Base-by-base conservation (phyloP, 2,888 invertebrate species). In the Dynastes maya region DNA sequence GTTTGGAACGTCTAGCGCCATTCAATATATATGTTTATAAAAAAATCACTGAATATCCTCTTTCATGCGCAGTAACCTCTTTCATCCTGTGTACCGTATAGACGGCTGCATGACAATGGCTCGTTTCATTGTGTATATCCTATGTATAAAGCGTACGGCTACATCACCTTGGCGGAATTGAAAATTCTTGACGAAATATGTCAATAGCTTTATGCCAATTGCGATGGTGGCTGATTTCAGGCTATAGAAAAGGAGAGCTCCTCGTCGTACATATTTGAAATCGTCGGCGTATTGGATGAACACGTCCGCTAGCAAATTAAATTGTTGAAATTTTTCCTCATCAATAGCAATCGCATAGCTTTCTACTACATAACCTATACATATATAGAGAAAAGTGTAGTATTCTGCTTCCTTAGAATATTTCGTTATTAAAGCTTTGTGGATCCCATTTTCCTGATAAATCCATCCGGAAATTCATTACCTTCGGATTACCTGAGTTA, bases 141-240 rank as follows among this genome's bases (percentile, higher is more conserved):
- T 71, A 71, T 29, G 53, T 32, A 32, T 16, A 37, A 37, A 32
- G 32, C 71, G 32, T 16, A 37, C 45, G 6, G 32, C 55, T 58
- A 58, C 22, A 58, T 27, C 61, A 74, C 72, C 72, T 74, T 63
- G 49, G 49, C 40, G 45, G 72, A 74, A 74, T 74, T 74, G 72
- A 37, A 72, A 74, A 74, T 74, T 74, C 72, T 74, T 74, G 72
- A 74, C 72, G 61, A 74, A 74, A 74, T 74, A 74, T 74, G 72
- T 63, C 72, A 61, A 74, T 74, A 74, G 45, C 72, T 74, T 74
- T 74, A 74, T 74, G 72, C 72, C 72, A 61, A 74, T 74, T 74
- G 72, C 61, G 49, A 45, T 45, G 72, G 13, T 37, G n/a, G 72
- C 45, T 61, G 72, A 61, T 74, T 74, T 68, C 61, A 45, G 49